Base-by-base conservation (phyloP, 2,113 vertebrate genomes). In the rat (Rattus norvegicus) region DNA sequence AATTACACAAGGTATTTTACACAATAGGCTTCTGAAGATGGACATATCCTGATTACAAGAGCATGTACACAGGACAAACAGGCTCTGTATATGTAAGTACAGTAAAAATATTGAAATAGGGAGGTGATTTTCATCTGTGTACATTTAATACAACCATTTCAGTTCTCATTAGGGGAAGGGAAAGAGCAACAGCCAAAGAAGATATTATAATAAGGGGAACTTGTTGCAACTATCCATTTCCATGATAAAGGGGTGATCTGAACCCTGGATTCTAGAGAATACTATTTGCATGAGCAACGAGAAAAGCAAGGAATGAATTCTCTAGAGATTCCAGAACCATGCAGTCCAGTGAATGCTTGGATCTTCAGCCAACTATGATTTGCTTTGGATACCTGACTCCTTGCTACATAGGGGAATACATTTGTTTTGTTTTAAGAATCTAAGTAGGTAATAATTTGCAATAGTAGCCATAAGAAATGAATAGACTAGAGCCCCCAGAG, bases 331-430 rank as follows among this genome's bases (percentile, higher is more conserved):
- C 33, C 11, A 79, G 19, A 86, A 81, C 63, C 47, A 59, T 19
- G 1, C 0, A 73, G 33, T 14, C 4, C 12, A 52, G n/a, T 4
- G 5, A n/a, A 43, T 19, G 43, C 10, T 9, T 47, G 20, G 0
- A 24, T 88, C 73, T 94, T 75, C 69, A 69, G 20, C 6, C 59
- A 28, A 11, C 7, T 17, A 84, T 61, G 26, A 54, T 30, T 92
- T 65, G 83, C 47, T 95, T 92, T 75, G 52, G 2, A 87, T 28
- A 76, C 80, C 10, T 61, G 56, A 61, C 7, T 19, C 61, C 49
- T 52, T 36, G n/a, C 80, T 69, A 24, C 65, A 1, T 59, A 84
- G 43, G 7, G 36, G 33, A 28, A 63, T 70, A 77, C 65, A 70
- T 92, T 33, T 52, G 17, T 65, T 13, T 84, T 85, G 5, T 43